A percentile compares a stretch with the other conserved stretches of the same genome.
Evolutionary conservation across 2,113 vertebrate genomes (phyloP).

Genomic region (Colaptes auratus): DNA sequence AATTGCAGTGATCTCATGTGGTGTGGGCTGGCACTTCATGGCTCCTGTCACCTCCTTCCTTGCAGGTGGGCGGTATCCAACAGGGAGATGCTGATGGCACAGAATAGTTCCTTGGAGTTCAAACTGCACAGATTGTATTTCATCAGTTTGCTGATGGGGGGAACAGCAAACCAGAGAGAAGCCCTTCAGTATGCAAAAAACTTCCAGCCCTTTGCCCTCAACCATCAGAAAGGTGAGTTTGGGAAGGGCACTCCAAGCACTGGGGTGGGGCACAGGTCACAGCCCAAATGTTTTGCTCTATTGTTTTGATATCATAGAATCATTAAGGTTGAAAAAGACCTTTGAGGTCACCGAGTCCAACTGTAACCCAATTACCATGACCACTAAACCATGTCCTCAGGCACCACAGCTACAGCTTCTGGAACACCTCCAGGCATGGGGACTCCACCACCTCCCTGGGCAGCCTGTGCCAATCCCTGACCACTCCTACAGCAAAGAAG

Average conservation of each 20-base stretch:
- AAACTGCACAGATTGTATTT: constrained; percentile 87
- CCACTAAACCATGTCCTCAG: no score
- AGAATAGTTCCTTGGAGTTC: constrained; percentile 87
- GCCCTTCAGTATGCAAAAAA: constrained; percentile 87
- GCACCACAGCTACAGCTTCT: no score
- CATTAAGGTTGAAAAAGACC: no score
- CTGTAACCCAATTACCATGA: no score
- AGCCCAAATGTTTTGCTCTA: background rate
- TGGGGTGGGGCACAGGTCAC: background rate
- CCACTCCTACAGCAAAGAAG: no score
- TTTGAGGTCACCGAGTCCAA: no score
- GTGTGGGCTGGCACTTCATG: constrained; percentile 2
- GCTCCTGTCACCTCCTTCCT: background rate
- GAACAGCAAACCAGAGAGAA: constrained; percentile 85
- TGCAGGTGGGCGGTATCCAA: constrained; percentile 87
- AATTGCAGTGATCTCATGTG: background rate
- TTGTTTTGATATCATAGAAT: background rate
- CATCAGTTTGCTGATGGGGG: constrained; percentile 87
- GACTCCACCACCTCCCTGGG: no score
- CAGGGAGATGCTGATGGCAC: constrained; percentile 88
- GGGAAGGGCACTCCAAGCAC: background rate
- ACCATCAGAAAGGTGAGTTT: constrained; percentile 83
- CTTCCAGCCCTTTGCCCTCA: constrained; percentile 85
- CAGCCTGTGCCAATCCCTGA: no score
- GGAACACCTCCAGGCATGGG: no score